phyloP scores from a whole-genome alignment of 2,797 vertebrate genomes.

The Hemitrygon akajei region DNA sequence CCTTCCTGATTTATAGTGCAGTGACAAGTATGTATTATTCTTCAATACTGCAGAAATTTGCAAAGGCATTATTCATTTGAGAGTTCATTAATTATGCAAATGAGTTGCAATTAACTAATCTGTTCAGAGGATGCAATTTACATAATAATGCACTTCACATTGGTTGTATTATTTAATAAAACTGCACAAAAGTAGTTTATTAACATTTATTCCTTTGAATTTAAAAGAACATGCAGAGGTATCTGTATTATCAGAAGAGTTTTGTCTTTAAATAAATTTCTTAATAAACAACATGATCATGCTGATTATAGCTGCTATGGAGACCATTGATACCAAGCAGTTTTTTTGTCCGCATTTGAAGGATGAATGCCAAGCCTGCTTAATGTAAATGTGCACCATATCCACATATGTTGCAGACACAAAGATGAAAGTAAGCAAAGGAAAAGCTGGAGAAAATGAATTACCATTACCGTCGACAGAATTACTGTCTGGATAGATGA shows the following conservation, averaged over 20 bases:
- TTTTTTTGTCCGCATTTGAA: background rate
- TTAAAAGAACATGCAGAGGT: conserved; percentile 28
- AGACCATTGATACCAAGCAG: background rate
- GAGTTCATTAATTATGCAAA: conserved; percentile 94
- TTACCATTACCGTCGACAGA: background rate
- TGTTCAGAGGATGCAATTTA: conserved; percentile 77
- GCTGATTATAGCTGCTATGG: background rate
- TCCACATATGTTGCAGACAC: background rate
- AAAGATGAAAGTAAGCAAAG: background rate
- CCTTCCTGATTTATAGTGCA: conserved; percentile 47
- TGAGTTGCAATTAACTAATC: conserved; percentile 88
- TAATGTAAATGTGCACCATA: background rate
- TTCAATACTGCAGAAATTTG: conserved; percentile 77
- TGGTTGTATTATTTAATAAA: conserved; percentile 82
- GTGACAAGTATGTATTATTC: conserved; percentile 79
- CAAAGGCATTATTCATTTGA: conserved; percentile 83
- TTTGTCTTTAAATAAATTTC: background rate
- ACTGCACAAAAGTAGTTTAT: conserved; percentile 74
- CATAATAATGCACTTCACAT: conserved; percentile 84
- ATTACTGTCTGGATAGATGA: background rate
- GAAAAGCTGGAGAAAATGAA: background rate
- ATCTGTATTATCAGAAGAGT: background rate
- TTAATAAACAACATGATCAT: background rate
- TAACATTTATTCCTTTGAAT: conserved; percentile 59
- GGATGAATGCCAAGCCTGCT: background rate